Percentiles rank a stretch among this genome's conserved stretches.
phyloP scores from a whole-genome alignment of 2,797 vertebrate species.

The Rhabdomys pumilio region DNA sequence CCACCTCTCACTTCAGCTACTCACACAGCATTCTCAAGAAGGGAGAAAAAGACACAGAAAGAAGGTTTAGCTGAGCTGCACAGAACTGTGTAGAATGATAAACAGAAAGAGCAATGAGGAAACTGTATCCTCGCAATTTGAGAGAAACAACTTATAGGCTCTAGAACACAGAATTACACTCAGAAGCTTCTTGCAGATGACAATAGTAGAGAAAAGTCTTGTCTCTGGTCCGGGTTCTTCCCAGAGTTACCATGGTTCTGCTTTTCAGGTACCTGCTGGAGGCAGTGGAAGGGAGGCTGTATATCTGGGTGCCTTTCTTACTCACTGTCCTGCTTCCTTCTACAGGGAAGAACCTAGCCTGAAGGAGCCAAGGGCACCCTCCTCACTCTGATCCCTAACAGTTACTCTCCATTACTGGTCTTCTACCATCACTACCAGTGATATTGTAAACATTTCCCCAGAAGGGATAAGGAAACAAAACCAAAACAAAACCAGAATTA shows the following conservation, averaged over 20 bases:
- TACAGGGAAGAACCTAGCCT: not conserved
- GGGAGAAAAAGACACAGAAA: not conserved
- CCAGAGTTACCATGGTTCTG: fast-evolving
- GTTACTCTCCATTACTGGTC: not conserved
- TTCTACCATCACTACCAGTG: not conserved
- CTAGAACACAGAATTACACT: not conserved
- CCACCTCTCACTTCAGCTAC: too few species aligned
- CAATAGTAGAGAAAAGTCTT: not conserved
- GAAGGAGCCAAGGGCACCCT: not conserved
- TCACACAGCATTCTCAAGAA: not conserved
- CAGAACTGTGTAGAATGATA: not conserved
- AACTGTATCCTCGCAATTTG: not conserved
- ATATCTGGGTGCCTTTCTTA: not conserved
- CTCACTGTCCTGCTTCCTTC: not conserved
- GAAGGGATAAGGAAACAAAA: not conserved
- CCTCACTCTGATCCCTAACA: not conserved
- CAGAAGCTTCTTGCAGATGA: not conserved
- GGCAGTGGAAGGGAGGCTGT: not conserved
- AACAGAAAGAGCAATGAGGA: not conserved
- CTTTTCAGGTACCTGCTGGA: not conserved
- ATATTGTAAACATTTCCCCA: not conserved
- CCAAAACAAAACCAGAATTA: not conserved
- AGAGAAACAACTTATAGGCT: not conserved
- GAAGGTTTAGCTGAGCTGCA: not conserved
- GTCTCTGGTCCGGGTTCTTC: too few species aligned